Evolutionary conservation across 2,888 invertebrate species (phyloP).

Genomic region (Watsonalla binaria): DNA sequence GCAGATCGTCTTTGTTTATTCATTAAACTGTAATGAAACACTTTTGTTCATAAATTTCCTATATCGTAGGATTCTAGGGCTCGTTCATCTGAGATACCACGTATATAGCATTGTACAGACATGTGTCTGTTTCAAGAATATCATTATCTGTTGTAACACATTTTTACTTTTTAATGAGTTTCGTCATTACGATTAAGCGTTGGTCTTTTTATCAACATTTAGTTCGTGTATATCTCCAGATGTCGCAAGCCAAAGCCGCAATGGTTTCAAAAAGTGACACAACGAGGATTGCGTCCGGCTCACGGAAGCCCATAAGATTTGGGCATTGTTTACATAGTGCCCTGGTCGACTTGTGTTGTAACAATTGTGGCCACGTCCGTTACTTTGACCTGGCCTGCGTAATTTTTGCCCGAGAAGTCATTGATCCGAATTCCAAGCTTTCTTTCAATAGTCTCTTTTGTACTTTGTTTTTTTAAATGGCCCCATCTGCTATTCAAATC

Average conservation of each 20-base stretch:
- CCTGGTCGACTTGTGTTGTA: constrained; percentile 27
- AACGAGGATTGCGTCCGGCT: constrained; percentile 24
- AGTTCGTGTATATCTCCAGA: background rate
- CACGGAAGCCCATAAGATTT: constrained; percentile 37
- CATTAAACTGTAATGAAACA: constrained; percentile 24
- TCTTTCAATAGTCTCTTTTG: background rate
- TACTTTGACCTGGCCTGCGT: constrained; percentile 13
- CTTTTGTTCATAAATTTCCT: constrained; percentile 34
- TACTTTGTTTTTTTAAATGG: background rate
- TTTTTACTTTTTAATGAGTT: constrained; percentile 18
- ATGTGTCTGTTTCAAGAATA: constrained; percentile 9
- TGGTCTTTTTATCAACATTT: background rate
- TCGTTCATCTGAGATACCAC: constrained; percentile 27
- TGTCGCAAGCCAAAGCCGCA: constrained; percentile 11
- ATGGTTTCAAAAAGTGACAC: constrained; percentile 21
- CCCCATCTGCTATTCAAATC: background rate
- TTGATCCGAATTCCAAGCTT: background rate
- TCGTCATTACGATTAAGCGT: constrained; percentile 9
- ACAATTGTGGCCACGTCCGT: constrained; percentile 20
- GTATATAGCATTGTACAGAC: constrained; percentile 13
- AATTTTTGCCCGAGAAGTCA: constrained; percentile 7
- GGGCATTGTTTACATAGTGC: constrained; percentile 36
- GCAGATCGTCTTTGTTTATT: constrained; percentile 48
- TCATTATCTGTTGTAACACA: constrained; percentile 9
- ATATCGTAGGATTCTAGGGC: constrained; percentile 14